These are phyloP conservation scores for Microplitis manilae DNA, from an alignment of 2,888 invertebrate genomes.

Conservation along the genomic window DNA sequence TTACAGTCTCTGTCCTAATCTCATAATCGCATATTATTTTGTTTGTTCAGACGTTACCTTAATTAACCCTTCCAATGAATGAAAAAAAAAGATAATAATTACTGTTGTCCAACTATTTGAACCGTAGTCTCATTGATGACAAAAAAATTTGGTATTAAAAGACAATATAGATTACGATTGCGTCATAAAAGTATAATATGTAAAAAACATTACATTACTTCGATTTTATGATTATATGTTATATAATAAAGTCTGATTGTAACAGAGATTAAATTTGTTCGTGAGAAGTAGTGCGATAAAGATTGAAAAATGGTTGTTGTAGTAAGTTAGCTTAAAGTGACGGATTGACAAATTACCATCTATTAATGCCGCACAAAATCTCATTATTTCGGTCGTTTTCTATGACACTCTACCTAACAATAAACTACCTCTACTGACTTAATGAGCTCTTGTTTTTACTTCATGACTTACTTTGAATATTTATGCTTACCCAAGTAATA, in stretches of 20 bases:
- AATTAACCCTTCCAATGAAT: no score
- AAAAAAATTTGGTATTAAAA: neutral
- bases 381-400: conserved; percentile 49
- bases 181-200: no score
- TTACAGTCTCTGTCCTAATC: neutral
- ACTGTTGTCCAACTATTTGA: no score
- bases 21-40: neutral
- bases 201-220: neutral
- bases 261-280: conserved; percentile 14
- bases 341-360: conserved; percentile 53
- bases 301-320: conserved; percentile 6
- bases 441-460: neutral
- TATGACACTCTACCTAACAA: conserved; percentile 26
- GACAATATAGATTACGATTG: neutral
- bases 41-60: neutral
- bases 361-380: conserved; percentile 43
- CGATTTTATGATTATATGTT: neutral
- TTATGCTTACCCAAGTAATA: neutral
- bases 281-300: conserved; percentile 1
- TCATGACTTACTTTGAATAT: neutral
- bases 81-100: no score
- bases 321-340: conserved; percentile 7
- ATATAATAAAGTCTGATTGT: neutral
- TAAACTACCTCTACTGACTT: neutral
- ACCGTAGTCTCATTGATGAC: no score